Base-by-base conservation (phyloP, 2,888 invertebrate species). In the Drosophila macrospina region DNA sequence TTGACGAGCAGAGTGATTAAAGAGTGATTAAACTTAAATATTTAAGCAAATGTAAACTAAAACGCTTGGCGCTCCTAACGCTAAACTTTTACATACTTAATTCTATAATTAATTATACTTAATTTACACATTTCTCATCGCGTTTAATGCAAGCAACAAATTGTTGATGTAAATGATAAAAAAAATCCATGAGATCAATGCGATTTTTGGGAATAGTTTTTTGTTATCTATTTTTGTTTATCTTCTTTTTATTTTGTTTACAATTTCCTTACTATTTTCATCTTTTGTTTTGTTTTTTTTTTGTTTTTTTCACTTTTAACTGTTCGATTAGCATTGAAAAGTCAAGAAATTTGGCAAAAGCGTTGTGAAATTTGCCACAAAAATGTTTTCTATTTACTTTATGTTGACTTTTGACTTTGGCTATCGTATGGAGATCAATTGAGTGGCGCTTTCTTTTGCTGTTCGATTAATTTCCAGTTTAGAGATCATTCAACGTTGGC, bases 121-220 rank as follows among this genome's bases (percentile, higher is more conserved):
- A 75, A 73, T 65, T 62, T 62, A 70, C 55, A 66, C 48, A 60
- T 77, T 76, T 73, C 64, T 86, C 73, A 73, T 73, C 77, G 78
- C 80, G 74, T 78, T 74, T 69, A 69, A 78, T 75, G 78, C 75
- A 78, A 78, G 60, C 57, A 74, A 80, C 84, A 86, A 85, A 82
- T 71, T 63, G 64, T 74, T 82, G 76, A 78, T 79, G 68, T 74
- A 78, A 77, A 74, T 78, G 78, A 65, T 78, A 85, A 72, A 90
- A 89, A 89, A 86, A 88, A 88, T 89, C 85, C 81, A 89, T 91
- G 91, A 91, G 91, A 91, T 91, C 91, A 91, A 89, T 90, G 89
- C 88, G 89, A 90, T 91, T 91, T 91, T 91, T 91, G 91, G 91
- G 91, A 91, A 91, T 91, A 91, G 91, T 91, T 91, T 91, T 91